Conservation (phyloP, 2,113 vertebrate species). For the Rana temporaria region DNA sequence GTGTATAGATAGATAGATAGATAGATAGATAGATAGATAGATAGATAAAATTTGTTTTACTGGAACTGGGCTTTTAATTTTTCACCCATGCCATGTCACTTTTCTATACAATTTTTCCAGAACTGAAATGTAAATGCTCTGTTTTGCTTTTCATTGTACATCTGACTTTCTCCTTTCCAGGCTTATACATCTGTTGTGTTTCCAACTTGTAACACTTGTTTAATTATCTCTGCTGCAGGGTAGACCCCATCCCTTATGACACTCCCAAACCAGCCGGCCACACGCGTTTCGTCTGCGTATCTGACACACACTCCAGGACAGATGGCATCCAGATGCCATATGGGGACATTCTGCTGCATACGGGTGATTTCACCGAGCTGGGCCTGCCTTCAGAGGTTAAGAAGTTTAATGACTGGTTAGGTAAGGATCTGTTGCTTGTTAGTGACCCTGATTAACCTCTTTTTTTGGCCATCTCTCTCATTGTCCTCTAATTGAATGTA, state of each 20-base stretch:
- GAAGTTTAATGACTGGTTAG: conserved; percentile 99
- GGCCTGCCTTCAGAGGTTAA: conserved; percentile 98
- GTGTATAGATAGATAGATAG: too few species aligned
- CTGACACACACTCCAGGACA: conserved; percentile 98
- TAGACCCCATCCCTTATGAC: conserved; percentile 97
- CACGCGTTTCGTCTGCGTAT: conserved; percentile 97
- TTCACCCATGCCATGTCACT: too few species aligned
- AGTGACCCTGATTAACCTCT: conserved; percentile 83
- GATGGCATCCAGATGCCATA: conserved; percentile 99
- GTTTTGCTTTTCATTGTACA: too few species aligned
- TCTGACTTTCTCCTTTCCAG: conserved; percentile 21
- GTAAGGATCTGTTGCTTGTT: conserved; percentile 86
- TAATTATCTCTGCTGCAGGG: conserved; percentile 82
- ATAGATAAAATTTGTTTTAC: too few species aligned
- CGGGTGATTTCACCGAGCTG: conserved; percentile 97
- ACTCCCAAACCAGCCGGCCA: conserved; percentile 95
- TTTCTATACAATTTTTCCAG: too few species aligned
- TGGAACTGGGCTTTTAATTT: too few species aligned
- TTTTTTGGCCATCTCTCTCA: conserved; percentile 74
- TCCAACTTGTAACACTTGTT: conserved; percentile 35
- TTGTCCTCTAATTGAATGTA: conserved; percentile 81
- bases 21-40: too few species aligned
- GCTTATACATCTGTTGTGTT: not conserved
- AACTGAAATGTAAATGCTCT: too few species aligned
- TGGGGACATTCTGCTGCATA: conserved; percentile 97